These are phyloP conservation scores for Ceratina calcarata DNA, from an alignment of 1,140 invertebrate species.

Conservation along the genomic window DNA sequence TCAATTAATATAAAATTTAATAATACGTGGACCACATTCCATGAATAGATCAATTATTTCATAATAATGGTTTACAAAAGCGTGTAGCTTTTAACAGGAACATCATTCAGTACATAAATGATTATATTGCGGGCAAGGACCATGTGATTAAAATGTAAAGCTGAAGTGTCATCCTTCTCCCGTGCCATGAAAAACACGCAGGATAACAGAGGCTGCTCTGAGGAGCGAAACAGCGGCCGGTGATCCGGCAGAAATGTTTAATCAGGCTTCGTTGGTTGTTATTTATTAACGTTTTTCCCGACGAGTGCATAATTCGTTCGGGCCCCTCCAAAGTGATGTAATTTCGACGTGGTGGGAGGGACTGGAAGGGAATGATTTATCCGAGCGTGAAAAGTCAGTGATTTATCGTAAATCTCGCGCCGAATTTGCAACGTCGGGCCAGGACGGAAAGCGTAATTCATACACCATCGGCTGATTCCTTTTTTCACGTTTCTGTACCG, in stretches of 20 bases:
- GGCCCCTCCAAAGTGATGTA: constrained; percentile 18
- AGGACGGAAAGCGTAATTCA: background rate
- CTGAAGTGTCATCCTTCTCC: background rate
- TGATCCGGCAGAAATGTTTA: constrained; percentile 36
- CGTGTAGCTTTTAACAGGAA: no score
- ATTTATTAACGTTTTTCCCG: constrained; percentile 32
- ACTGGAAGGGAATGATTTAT: constrained; percentile 23
- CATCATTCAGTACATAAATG: background rate
- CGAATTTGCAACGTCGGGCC: background rate
- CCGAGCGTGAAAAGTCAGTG: constrained; percentile 14
- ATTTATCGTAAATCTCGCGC: constrained; percentile 22
- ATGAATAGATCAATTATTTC: no score
- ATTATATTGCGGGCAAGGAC: background rate
- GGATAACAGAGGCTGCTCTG: background rate
- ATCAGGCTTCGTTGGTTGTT: constrained; percentile 12
- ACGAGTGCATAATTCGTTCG: background rate
- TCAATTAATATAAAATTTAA: no score
- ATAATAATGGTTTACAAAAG: no score
- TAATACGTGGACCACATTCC: no score
- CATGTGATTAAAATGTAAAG: background rate
- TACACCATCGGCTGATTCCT: background rate
- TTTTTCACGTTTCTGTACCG: background rate
- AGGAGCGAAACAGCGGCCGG: background rate
- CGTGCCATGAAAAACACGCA: background rate
- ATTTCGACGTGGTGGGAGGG: constrained; percentile 20